A percentile compares a stretch with the other conserved stretches of the same genome.
Evolutionary conservation across 2,113 vertebrate species (phyloP).

Genomic region (Struthio camelus): DNA sequence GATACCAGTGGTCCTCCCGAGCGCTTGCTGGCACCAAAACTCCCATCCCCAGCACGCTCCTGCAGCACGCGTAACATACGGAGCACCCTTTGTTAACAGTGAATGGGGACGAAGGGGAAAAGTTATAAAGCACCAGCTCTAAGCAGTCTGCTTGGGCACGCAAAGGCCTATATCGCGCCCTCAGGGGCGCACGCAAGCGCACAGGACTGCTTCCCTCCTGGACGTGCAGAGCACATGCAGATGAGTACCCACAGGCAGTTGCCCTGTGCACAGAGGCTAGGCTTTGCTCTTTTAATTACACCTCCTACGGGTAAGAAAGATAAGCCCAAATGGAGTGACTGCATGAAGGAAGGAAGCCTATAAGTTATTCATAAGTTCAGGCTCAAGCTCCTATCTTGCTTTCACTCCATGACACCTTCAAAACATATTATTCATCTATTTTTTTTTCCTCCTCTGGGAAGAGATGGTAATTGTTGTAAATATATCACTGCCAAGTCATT

Average conservation of each 20-base stretch:
- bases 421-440: conserved; percentile 64
- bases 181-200: not conserved
- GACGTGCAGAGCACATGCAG: not conserved
- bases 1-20: no score
- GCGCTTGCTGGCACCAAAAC: no score
- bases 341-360: conserved; percentile 50
- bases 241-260: not conserved
- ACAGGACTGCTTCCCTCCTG: not conserved
- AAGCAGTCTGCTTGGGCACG: rapidly evolving
- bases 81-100: rapidly evolving
- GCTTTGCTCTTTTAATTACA: conserved; percentile 64
- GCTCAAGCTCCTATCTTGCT: conserved; percentile 51
- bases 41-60: no score
- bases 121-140: rapidly evolving
- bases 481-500: conserved; percentile 60
- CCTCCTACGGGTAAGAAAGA: conserved; percentile 61
- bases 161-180: not conserved
- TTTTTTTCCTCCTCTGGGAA: conserved; percentile 29
- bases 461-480: conserved; percentile 58
- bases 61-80: rapidly evolving
- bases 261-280: not conserved
- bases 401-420: conserved; percentile 66
- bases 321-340: conserved; percentile 65
- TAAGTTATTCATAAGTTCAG: conserved; percentile 76
- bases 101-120: rapidly evolving